Conservation (phyloP, 2,888 invertebrate genomes). For the Coelopa pilipes region DNA sequence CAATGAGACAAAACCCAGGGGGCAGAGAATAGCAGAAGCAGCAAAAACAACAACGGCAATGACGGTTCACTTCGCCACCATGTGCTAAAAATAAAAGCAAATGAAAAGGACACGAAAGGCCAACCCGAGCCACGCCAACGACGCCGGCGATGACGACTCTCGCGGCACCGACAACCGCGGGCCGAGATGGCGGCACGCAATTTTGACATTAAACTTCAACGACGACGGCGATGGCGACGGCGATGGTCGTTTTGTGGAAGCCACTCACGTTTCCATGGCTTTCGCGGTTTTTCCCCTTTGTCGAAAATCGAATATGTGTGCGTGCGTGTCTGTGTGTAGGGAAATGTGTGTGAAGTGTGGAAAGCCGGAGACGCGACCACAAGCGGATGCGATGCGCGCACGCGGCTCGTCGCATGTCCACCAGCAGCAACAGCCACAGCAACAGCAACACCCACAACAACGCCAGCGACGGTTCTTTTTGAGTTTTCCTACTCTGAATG, state of each 20-base stretch:
- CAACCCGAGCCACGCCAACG: neutral
- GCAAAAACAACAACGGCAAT: neutral
- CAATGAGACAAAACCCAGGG: too few relatives aligned
- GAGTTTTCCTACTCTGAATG: neutral
- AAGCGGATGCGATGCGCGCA: constrained; percentile 35
- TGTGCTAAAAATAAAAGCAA: constrained; percentile 14
- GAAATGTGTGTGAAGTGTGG: constrained; percentile 36
- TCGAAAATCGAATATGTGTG: neutral
- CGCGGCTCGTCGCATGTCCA: neutral
- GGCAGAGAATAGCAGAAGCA: too few relatives aligned
- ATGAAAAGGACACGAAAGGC: neutral
- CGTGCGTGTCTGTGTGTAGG: neutral
- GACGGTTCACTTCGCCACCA: neutral
- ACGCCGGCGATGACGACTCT: constrained; percentile 5
- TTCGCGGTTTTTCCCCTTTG: neutral
- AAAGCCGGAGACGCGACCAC: constrained; percentile 25
- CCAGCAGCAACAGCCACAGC: neutral
- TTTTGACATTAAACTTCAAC: constrained; percentile 34
- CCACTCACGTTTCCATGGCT: constrained; percentile 25
- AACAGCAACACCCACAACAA: neutral
- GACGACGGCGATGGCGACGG: constrained; percentile 18
- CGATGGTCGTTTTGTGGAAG: constrained; percentile 38
- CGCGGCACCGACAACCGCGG: neutral
- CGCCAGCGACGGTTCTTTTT: neutral
- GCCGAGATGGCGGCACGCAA: constrained; percentile 29